A percentile compares a stretch with the other conserved stretches of the same genome.
These are phyloP conservation scores for Eupithecia dodoneata DNA, from an alignment of 2,888 invertebrate genomes.

Conservation along the genomic window DNA sequence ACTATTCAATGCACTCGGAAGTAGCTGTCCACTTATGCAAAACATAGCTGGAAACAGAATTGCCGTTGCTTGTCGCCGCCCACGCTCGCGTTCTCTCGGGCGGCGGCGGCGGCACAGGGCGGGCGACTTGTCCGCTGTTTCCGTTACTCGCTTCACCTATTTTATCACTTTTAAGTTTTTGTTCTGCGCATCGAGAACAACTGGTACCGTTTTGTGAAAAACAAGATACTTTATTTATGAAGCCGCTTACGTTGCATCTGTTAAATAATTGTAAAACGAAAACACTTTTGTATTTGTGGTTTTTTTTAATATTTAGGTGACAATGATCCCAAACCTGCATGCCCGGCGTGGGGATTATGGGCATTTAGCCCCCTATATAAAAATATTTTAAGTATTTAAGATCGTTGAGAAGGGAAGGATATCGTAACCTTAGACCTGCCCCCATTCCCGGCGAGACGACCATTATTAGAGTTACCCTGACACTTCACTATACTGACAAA, in stretches of 20 bases:
- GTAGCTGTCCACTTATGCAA: conserved; percentile 15
- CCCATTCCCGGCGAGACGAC: too few relatives aligned
- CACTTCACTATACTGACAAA: too few relatives aligned
- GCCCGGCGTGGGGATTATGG: background rate
- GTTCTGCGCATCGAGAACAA: background rate
- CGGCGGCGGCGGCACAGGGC: background rate
- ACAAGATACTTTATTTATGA: background rate
- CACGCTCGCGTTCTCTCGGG: background rate
- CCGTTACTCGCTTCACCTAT: background rate
- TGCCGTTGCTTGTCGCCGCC: background rate
- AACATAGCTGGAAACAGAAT: conserved; percentile 14
- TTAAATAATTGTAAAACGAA: background rate
- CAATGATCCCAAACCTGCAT: background rate
- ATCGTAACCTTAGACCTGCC: too few relatives aligned
- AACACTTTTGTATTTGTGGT: background rate
- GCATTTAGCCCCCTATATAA: too few relatives aligned
- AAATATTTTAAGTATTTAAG: too few relatives aligned
- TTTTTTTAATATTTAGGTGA: background rate
- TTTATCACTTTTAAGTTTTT: conserved; percentile 4
- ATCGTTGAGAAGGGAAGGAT: too few relatives aligned
- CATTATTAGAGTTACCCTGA: too few relatives aligned
- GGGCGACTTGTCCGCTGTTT: background rate
- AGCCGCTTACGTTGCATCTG: background rate
- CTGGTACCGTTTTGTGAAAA: background rate
- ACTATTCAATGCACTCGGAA: conserved; percentile 23